These are phyloP conservation scores for Bombus confusus DNA, from an alignment of 1,140 invertebrate genomes.

Conservation along the genomic window DNA sequence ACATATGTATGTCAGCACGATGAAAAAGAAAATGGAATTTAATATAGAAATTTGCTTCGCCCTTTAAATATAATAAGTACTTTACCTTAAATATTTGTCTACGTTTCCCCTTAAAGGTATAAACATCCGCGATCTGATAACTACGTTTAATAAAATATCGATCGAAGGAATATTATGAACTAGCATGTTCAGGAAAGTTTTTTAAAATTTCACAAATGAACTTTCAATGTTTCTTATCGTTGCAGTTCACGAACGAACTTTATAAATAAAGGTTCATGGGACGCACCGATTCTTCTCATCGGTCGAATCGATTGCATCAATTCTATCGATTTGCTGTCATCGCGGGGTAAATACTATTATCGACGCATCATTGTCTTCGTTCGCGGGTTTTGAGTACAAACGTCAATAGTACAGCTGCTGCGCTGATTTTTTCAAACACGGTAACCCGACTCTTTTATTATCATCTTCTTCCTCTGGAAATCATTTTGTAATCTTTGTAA, in stretches of 20 bases:
- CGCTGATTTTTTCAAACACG: constrained; percentile 6
- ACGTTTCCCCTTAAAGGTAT: neutral
- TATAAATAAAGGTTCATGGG: neutral
- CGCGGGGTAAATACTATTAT: constrained; percentile 30
- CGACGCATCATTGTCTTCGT: constrained; percentile 38
- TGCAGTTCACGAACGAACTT: neutral
- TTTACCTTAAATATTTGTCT: neutral
- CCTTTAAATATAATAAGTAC: too few species aligned
- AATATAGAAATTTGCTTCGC: too few species aligned
- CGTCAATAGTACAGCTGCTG: neutral
- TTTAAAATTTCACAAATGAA: neutral
- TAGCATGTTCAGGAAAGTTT: neutral
- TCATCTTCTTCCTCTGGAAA: neutral
- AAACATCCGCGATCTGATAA: neutral
- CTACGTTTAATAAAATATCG: neutral
- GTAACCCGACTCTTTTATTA: neutral
- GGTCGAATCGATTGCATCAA: constrained; percentile 28
- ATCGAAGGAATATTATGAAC: neutral
- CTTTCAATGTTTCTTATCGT: neutral
- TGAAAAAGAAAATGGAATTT: too few species aligned
- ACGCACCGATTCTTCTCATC: constrained; percentile 4
- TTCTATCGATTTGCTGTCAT: constrained; percentile 46
- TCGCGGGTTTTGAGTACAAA: constrained; percentile 3
- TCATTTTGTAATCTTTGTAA: neutral
- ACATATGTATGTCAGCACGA: too few species aligned